These are phyloP conservation scores for Nycticryphes semicollaris DNA, from an alignment of 2,113 vertebrate genomes.

Conservation along the genomic window DNA sequence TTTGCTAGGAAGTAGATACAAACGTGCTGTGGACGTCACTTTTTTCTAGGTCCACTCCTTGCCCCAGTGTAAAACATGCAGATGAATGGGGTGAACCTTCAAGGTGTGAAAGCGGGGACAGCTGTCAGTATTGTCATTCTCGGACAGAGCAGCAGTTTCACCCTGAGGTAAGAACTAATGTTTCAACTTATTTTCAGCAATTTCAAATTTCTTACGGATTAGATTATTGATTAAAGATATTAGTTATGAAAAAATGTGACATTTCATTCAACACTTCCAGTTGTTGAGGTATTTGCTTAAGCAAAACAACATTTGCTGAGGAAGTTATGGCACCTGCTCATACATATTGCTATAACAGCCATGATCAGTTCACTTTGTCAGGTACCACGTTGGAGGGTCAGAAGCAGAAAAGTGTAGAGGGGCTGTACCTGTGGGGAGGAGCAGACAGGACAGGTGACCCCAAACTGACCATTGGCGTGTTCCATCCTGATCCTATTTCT, in stretches of 20 bases:
- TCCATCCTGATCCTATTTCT: not conserved
- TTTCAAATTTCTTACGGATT: not conserved
- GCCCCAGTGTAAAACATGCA: conserved; percentile 89
- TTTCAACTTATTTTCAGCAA: not conserved
- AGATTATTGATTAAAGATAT: not conserved
- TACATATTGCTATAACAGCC: not conserved
- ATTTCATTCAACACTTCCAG: not conserved
- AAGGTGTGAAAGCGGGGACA: conserved; percentile 86
- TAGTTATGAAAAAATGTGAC: not conserved
- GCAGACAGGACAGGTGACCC: not conserved
- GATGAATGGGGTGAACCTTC: conserved; percentile 94
- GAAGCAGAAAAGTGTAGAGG: not conserved
- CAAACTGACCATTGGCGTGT: not conserved
- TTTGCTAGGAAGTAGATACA: not conserved
- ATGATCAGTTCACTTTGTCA: not conserved
- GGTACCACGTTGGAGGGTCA: not conserved
- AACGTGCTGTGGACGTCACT: not conserved
- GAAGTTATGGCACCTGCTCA: not conserved
- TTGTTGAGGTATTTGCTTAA: not conserved
- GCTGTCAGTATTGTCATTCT: conserved; percentile 91
- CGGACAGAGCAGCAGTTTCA: conserved; percentile 95
- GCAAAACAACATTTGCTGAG: not conserved
- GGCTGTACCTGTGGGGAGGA: not conserved
- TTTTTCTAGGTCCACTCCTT: conserved; percentile 86
- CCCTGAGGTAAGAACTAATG: conserved; percentile 79